Conservation (phyloP, 2,888 invertebrate species). For the Chymomyza amoena region DNA sequence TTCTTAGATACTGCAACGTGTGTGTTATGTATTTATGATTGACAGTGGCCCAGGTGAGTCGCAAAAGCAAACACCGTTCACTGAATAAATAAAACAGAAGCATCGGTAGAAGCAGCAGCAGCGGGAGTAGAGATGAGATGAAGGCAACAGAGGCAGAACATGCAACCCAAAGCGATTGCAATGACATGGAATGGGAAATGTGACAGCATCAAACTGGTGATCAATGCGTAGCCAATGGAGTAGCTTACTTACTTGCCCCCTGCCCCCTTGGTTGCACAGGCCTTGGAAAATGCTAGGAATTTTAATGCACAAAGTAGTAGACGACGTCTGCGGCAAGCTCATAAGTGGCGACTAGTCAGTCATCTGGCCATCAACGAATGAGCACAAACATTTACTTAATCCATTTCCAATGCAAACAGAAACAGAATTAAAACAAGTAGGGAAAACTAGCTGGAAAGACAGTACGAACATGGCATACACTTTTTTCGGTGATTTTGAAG, state of each 20-base stretch:
- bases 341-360: slow-evolving; percentile 24
- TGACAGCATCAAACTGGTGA: background rate
- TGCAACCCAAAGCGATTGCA: background rate
- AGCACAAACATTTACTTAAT: slow-evolving; percentile 71
- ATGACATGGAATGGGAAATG: background rate
- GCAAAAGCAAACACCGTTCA: slow-evolving; percentile 58
- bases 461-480: background rate
- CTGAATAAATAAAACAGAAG: slow-evolving; percentile 61
- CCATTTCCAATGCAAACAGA: slow-evolving; percentile 54
- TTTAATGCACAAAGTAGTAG: slow-evolving; percentile 67
- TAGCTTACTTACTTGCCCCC: background rate
- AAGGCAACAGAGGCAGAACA: background rate
- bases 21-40: slow-evolving; percentile 70
- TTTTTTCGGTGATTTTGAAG: background rate
- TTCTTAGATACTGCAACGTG: slow-evolving; percentile 43
- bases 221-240: background rate
- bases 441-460: background rate
- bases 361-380: slow-evolving; percentile 43
- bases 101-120: slow-evolving; percentile 21
- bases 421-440: background rate
- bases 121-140: slow-evolving; percentile 28
- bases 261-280: background rate
- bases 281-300: slow-evolving; percentile 58
- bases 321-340: slow-evolving; percentile 24
- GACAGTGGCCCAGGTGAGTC: slow-evolving; percentile 35